A percentile compares a stretch with the other conserved stretches of the same genome.
phyloP scores from a whole-genome alignment of 2,797 vertebrate species.

The Glyptemys insculpta region DNA sequence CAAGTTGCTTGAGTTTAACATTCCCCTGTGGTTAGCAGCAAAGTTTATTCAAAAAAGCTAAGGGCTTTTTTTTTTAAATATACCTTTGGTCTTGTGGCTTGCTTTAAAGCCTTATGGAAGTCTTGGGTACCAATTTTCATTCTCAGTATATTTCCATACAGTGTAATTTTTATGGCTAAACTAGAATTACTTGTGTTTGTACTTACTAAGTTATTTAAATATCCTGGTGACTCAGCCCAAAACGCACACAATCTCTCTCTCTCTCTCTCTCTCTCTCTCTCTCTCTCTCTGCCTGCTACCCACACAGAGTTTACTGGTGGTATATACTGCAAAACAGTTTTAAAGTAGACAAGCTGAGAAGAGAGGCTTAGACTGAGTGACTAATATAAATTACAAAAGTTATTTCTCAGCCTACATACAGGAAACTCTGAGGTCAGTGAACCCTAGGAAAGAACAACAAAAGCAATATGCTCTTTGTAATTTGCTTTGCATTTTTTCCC shows the following conservation, averaged over 20 bases:
- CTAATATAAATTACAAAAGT: slow-evolving; percentile 67
- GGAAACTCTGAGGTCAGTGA: slow-evolving; percentile 66
- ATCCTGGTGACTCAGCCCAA: slow-evolving; percentile 56
- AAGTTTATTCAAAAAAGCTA: slow-evolving; percentile 35
- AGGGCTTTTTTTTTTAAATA: neutral
- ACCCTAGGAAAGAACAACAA: slow-evolving; percentile 67
- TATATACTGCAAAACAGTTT: slow-evolving; percentile 43
- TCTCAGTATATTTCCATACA: slow-evolving; percentile 49
- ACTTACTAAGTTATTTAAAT: slow-evolving; percentile 54
- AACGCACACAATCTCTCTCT: slow-evolving; percentile 33
- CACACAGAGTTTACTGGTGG: slow-evolving; percentile 44
- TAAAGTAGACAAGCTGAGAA: slow-evolving; percentile 59
- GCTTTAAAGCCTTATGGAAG: slow-evolving; percentile 44
- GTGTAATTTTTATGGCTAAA: slow-evolving; percentile 50
- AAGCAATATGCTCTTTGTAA: slow-evolving; percentile 51
- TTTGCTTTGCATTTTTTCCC: neutral
- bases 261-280: neutral
- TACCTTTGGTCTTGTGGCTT: slow-evolving; percentile 32
- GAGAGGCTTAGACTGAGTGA: slow-evolving; percentile 66
- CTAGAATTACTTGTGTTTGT: slow-evolving; percentile 62
- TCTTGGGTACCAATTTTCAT: slow-evolving; percentile 53
- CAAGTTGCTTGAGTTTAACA: slow-evolving; percentile 8
- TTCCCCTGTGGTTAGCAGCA: slow-evolving; percentile 38
- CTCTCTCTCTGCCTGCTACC: slow-evolving; percentile 51
- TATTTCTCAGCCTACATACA: slow-evolving; percentile 65